Percentiles rank a stretch among this genome's conserved stretches.
Evolutionary conservation across 2,888 invertebrate species (phyloP).

Genomic region (Xestobium rufovillosum): DNA sequence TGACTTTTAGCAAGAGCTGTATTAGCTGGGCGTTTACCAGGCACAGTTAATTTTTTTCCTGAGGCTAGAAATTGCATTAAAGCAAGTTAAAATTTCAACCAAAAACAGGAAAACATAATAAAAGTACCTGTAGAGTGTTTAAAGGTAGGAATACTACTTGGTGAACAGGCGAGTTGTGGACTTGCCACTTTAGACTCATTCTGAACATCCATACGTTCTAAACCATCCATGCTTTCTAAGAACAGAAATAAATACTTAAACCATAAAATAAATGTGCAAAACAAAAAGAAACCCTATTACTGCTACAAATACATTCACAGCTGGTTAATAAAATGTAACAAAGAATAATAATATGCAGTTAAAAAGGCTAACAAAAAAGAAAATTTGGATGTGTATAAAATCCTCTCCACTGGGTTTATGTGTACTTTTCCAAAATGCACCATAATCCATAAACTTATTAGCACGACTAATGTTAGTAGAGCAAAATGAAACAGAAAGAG

Average conservation of each 20-base stretch:
- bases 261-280: conserved; percentile 16
- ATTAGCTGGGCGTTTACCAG: conserved; percentile 60
- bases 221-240: conserved; percentile 38
- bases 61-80: conserved; percentile 51
- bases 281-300: conserved; percentile 11
- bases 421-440: too few species aligned
- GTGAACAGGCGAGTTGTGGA: conserved; percentile 33
- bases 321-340: too few species aligned
- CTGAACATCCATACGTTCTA: conserved; percentile 35
- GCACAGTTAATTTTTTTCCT: conserved; percentile 70
- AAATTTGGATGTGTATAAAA: too few species aligned
- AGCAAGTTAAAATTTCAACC: conserved; percentile 5
- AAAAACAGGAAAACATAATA: conserved; percentile 19
- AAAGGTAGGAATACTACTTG: conserved; percentile 38
- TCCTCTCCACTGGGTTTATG: too few species aligned
- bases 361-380: too few species aligned
- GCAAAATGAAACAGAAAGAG: too few species aligned
- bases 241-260: conserved; percentile 27
- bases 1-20: conserved; percentile 71
- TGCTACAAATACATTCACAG: too few species aligned
- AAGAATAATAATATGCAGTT: too few species aligned
- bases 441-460: too few species aligned
- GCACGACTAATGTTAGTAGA: too few species aligned
- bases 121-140: conserved; percentile 37
- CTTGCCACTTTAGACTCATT: conserved; percentile 27